Conservation (phyloP, 2,797 vertebrate genomes). For the Oreortyx pictus region DNA sequence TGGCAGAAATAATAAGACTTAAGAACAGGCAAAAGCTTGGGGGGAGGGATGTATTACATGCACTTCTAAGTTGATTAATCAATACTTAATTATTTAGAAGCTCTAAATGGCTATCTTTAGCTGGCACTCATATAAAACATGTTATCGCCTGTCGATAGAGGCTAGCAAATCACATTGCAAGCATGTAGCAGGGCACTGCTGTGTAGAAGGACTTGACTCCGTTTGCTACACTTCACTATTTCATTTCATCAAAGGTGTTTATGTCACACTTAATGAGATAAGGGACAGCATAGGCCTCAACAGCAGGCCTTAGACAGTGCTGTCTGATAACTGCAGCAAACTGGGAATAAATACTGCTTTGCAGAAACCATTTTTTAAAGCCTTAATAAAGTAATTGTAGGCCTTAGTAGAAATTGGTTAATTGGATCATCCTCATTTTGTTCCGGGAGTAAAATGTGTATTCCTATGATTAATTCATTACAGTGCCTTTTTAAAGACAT, state of each 20-base stretch:
- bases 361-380: slow-evolving; percentile 50
- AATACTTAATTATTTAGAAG: slow-evolving; percentile 90
- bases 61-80: slow-evolving; percentile 81
- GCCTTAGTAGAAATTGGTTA: slow-evolving; percentile 47
- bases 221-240: slow-evolving; percentile 66
- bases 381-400: slow-evolving; percentile 42
- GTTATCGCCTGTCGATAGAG: slow-evolving; percentile 83
- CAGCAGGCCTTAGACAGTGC: slow-evolving; percentile 34
- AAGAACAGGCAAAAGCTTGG: slow-evolving; percentile 46
- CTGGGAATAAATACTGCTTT: slow-evolving; percentile 58
- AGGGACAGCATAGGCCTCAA: slow-evolving; percentile 49
- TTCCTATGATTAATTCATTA: slow-evolving; percentile 60
- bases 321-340: slow-evolving; percentile 65
- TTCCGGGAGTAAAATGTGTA: slow-evolving; percentile 11
- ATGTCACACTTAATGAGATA: slow-evolving; percentile 74
- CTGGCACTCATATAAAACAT: slow-evolving; percentile 76
- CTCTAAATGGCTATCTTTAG: slow-evolving; percentile 80
- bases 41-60: background rate
- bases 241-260: slow-evolving; percentile 77
- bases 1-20: slow-evolving; percentile 60
- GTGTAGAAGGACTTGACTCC: slow-evolving; percentile 35
- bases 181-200: slow-evolving; percentile 45
- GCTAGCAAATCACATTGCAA: slow-evolving; percentile 80
- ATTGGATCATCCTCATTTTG: slow-evolving; percentile 41
- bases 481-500: slow-evolving; percentile 25